A percentile compares a stretch with the other conserved stretches of the same genome.
These are phyloP conservation scores for Pyrgilauda ruficollis DNA, from an alignment of 2,113 vertebrate genomes.

Conservation along the genomic window DNA sequence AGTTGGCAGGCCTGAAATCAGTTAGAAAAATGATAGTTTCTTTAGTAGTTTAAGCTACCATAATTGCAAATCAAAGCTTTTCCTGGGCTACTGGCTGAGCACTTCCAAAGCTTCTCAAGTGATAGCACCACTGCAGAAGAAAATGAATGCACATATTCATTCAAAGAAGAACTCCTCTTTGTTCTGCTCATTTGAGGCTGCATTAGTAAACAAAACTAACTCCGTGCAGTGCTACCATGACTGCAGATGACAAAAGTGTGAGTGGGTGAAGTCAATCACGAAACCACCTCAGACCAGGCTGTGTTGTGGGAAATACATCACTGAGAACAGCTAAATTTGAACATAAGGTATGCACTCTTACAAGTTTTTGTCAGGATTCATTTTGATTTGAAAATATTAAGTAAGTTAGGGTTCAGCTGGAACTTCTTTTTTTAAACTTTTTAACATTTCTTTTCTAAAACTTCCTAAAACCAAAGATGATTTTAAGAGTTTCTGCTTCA, in stretches of 20 bases:
- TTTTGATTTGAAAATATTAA: background rate
- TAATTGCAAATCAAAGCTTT: background rate
- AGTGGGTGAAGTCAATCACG: background rate
- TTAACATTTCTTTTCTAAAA: background rate
- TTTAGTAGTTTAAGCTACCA: background rate
- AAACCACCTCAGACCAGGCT: background rate
- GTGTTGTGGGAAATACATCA: background rate
- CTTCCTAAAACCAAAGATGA: background rate
- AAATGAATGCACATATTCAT: background rate
- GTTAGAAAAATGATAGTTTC: background rate
- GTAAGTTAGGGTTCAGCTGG: background rate
- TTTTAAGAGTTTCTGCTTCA: background rate
- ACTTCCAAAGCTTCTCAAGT: background rate
- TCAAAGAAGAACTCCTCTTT: background rate
- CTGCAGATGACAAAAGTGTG: background rate
- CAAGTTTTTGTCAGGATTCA: background rate
- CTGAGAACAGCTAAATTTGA: background rate
- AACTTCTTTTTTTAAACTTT: background rate
- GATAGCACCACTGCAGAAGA: background rate
- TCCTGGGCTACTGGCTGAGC: background rate
- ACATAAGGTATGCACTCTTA: background rate
- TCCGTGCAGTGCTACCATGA: background rate
- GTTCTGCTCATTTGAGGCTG: background rate
- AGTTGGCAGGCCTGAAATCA: background rate
- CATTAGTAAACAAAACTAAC: background rate